phyloP scores from a whole-genome alignment of 2,888 invertebrate species.

The Sinodicranocentrus sp. region DNA sequence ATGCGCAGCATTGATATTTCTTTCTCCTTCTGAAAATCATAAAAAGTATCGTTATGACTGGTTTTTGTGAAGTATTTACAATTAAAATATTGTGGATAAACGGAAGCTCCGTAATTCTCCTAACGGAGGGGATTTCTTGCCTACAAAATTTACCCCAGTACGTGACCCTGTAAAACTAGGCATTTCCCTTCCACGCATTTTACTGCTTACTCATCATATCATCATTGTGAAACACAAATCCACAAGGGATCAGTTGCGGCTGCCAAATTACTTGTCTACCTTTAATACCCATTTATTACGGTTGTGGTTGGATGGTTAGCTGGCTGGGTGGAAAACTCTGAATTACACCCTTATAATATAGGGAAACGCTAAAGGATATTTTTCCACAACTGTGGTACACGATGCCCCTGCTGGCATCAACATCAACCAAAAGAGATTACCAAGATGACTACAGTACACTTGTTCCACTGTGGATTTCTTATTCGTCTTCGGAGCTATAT shows the following conservation, averaged over 20 bases:
- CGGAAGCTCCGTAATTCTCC: too few relatives aligned
- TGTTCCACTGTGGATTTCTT: background rate
- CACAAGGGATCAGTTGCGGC: conserved; percentile 62
- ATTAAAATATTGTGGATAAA: too few relatives aligned
- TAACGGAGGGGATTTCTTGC: too few relatives aligned
- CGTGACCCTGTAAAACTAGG: too few relatives aligned
- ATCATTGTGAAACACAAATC: conserved; percentile 9
- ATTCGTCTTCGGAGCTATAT: background rate
- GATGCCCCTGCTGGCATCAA: conserved; percentile 3
- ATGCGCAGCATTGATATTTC: too few relatives aligned
- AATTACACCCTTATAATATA: too few relatives aligned
- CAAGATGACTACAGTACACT: conserved; percentile 52
- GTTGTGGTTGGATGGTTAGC: conserved; percentile 39
- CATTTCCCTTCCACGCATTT: conserved; percentile 3
- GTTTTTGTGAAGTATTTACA: too few relatives aligned
- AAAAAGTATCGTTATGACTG: too few relatives aligned
- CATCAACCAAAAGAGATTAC: conserved; percentile 48
- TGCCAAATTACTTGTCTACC: conserved; percentile 65
- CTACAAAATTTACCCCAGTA: too few relatives aligned
- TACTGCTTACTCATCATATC: conserved; percentile 10
- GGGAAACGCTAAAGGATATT: too few relatives aligned
- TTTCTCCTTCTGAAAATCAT: too few relatives aligned
- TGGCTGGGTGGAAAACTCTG: background rate
- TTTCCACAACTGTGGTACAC: background rate
- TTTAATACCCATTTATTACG: conserved; percentile 63